A percentile compares a stretch with the other conserved stretches of the same genome.
These are phyloP conservation scores for Corythornis leucogaster DNA, from an alignment of 2,797 vertebrate genomes.

Conservation along the genomic window DNA sequence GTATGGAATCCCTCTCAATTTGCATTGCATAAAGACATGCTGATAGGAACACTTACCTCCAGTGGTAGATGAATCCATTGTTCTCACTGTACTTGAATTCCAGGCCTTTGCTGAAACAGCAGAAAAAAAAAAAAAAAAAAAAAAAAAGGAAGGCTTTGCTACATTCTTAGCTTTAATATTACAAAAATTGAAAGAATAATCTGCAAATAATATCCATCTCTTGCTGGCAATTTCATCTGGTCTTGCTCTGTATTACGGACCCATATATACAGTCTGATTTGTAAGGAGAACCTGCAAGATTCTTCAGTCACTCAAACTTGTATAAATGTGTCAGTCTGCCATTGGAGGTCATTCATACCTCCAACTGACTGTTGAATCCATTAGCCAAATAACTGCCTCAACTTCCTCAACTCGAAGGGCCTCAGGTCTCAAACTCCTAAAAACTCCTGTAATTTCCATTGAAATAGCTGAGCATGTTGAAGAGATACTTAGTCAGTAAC, in stretches of 20 bases:
- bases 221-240: background rate
- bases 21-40: background rate
- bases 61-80: conserved; percentile 74
- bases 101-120: conserved; percentile 72
- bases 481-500: background rate
- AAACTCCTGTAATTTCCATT: background rate
- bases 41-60: conserved; percentile 73
- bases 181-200: background rate
- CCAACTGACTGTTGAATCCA: background rate
- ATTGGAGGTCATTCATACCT: background rate
- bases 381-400: background rate
- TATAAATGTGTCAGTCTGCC: background rate
- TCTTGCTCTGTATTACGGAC: background rate
- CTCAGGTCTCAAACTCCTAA: background rate
- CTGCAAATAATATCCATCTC: background rate
- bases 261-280: background rate
- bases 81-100: conserved; percentile 73
- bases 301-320: background rate
- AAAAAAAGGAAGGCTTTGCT: background rate
- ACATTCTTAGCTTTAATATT: background rate
- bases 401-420: background rate
- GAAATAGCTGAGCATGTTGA: background rate
- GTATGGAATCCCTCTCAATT: background rate
- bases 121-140: conserved; percentile 8
- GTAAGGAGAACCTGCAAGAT: background rate